Evolutionary conservation across 2,113 vertebrate species (phyloP).

Genomic region (Prionailurus bengalensis): DNA sequence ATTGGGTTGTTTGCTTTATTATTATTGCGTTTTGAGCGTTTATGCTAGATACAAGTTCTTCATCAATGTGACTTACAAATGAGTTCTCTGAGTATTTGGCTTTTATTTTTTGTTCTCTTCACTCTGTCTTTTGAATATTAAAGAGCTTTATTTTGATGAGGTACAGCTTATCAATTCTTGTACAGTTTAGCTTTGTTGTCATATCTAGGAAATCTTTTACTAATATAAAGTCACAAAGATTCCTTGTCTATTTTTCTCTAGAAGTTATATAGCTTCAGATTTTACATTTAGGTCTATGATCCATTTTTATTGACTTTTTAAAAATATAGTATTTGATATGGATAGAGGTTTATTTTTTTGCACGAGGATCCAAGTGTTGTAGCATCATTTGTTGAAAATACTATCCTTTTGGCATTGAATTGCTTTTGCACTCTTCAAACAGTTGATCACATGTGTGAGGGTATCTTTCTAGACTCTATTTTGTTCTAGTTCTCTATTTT

Average conservation of each 20-base stretch:
- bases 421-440: background rate
- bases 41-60: background rate
- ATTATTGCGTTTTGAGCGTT: background rate
- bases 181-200: background rate
- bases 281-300: background rate
- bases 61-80: background rate
- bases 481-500: background rate
- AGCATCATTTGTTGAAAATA: background rate
- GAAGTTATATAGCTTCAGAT: conserved; percentile 7
- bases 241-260: background rate
- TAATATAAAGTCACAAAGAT: background rate
- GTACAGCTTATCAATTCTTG: background rate
- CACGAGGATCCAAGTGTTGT: background rate
- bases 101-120: conserved; percentile 19
- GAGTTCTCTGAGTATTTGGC: background rate
- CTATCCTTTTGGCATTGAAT: background rate
- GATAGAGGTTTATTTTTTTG: background rate
- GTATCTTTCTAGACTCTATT: background rate
- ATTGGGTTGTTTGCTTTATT: conserved; percentile 7
- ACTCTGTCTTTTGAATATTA: background rate
- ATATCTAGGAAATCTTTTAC: conserved; percentile 7
- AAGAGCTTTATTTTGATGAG: background rate
- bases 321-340: background rate
- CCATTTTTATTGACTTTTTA: background rate
- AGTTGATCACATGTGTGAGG: background rate